A percentile compares a stretch with the other conserved stretches of the same genome.
Conservation (phyloP, 1,140 invertebrate species). For the Lepeophtheirus salmonis region DNA sequence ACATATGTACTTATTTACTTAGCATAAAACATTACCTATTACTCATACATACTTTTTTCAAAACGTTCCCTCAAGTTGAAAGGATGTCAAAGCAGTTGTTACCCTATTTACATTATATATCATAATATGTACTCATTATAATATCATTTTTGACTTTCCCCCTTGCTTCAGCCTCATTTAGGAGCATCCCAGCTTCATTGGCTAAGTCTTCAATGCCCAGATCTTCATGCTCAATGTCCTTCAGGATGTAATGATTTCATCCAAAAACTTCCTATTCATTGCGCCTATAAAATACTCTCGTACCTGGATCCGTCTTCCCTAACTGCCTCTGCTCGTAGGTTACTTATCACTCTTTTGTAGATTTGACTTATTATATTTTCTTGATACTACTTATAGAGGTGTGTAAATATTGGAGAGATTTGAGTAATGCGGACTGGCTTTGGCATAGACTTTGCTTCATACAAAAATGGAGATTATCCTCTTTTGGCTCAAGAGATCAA, state of each 20-base stretch:
- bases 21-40: no score
- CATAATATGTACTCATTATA: no score
- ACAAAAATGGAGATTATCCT: slow-evolving; percentile 7
- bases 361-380: slow-evolving; percentile 1
- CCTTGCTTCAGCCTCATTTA: slow-evolving; percentile 8
- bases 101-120: no score
- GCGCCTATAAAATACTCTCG: slow-evolving; percentile 31
- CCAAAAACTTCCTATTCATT: slow-evolving; percentile 29
- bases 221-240: slow-evolving; percentile 30
- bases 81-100: no score
- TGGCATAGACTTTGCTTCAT: slow-evolving; percentile 6
- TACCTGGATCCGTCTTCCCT: slow-evolving; percentile 31
- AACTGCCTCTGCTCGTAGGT: slow-evolving; percentile 21
- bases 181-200: slow-evolving; percentile 4
- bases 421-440: slow-evolving; percentile 6
- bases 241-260: slow-evolving; percentile 33
- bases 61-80: no score
- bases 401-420: slow-evolving; percentile 21
- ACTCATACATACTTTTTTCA: no score
- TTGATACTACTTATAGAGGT: slow-evolving; percentile 23
- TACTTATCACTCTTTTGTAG: slow-evolving; percentile 25
- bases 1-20: no score
- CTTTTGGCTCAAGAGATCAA: not conserved
- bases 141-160: no score
- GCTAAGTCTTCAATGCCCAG: not conserved